These are phyloP conservation scores for Lasiommata megera DNA, from an alignment of 2,888 invertebrate species.

Conservation along the genomic window DNA sequence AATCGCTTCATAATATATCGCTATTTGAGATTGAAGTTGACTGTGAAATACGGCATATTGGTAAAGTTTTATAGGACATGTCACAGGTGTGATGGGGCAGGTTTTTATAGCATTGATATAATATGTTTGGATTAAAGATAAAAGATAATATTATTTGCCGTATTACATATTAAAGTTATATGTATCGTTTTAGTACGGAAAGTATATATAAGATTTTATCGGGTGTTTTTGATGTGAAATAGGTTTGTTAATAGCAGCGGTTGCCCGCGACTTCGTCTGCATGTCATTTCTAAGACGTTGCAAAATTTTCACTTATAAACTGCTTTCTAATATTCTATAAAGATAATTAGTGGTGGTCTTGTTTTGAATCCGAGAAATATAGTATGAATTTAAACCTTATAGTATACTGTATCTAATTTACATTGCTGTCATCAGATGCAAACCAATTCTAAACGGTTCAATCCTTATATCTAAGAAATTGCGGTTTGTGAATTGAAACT, in stretches of 20 bases:
- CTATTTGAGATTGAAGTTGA: constrained; percentile 74
- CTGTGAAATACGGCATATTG: constrained; percentile 78
- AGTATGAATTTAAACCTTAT: too few relatives aligned
- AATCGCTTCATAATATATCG: constrained; percentile 74
- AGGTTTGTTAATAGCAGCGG: too few relatives aligned
- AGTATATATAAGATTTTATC: background rate
- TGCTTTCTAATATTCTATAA: background rate
- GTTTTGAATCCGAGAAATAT: too few relatives aligned
- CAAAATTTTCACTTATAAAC: too few relatives aligned
- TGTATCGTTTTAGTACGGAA: background rate
- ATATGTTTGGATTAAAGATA: constrained; percentile 16
- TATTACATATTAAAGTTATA: background rate
- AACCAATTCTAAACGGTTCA: too few relatives aligned
- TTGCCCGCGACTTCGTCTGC: too few relatives aligned
- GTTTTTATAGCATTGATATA: constrained; percentile 11
- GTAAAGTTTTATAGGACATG: constrained; percentile 78
- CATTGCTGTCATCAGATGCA: too few relatives aligned
- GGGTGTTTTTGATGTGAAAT: too few relatives aligned
- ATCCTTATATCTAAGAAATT: background rate
- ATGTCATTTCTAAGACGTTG: too few relatives aligned
- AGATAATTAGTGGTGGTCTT: background rate
- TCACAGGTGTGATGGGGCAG: constrained; percentile 65
- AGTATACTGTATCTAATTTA: too few relatives aligned
- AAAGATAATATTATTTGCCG: constrained; percentile 1
- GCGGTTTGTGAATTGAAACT: background rate